Evolutionary conservation across 1,140 invertebrate species (phyloP).

Genomic region (Cyclargus thomasi): DNA sequence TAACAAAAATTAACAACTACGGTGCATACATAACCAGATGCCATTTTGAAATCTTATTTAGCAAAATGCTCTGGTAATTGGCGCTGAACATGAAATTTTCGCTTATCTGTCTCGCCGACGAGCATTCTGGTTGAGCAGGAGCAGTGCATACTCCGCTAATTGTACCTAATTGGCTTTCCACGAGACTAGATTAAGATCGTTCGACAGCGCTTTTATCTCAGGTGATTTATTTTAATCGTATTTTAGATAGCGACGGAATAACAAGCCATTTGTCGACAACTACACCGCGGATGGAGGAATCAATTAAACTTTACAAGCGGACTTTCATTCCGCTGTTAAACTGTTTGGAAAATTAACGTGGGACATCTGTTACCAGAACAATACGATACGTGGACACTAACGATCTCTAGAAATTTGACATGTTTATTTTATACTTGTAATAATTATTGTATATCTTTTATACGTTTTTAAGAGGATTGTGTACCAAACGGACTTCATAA

Average conservation of each 20-base stretch:
- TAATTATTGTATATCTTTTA: no score
- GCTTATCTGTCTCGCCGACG: neutral
- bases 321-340: neutral
- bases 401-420: neutral
- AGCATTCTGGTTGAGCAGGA: neutral
- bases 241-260: neutral
- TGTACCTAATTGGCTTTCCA: constrained; percentile 9
- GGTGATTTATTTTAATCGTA: constrained; percentile 6
- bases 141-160: constrained; percentile 5
- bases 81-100: constrained; percentile 2
- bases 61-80: neutral
- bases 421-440: no score
- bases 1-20: no score
- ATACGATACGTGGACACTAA: neutral
- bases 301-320: neutral
- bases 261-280: neutral
- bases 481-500: no score
- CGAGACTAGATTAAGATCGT: constrained; percentile 14
- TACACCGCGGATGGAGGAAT: neutral
- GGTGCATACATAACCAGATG: no score
- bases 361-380: neutral
- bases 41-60: neutral
- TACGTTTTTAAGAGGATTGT: no score
- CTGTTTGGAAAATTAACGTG: neutral
- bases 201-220: neutral